These are phyloP conservation scores for Nannospalax galili DNA, from an alignment of 2,113 vertebrate species.

Conservation along the genomic window DNA sequence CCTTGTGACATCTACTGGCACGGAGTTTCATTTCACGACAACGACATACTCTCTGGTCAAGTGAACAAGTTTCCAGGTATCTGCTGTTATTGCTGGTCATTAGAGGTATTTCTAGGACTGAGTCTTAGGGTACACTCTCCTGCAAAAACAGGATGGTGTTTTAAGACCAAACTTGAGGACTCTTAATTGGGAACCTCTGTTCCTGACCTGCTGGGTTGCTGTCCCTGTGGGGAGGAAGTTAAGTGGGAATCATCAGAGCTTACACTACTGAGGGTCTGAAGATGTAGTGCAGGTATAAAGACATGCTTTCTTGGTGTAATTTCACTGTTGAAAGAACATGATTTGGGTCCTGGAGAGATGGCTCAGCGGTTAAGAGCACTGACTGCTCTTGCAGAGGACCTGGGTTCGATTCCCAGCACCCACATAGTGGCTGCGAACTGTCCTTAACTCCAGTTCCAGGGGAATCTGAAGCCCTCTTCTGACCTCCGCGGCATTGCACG, in stretches of 20 bases:
- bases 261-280: background rate
- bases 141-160: background rate
- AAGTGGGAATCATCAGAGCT: background rate
- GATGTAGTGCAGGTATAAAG: background rate
- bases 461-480: too few species aligned
- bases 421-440: too few species aligned
- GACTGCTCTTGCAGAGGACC: too few species aligned
- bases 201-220: accelerated
- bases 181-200: background rate
- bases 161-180: background rate
- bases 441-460: too few species aligned
- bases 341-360: too few species aligned
- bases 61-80: conserved; percentile 99
- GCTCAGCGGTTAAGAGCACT: too few species aligned
- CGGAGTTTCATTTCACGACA: conserved; percentile 96
- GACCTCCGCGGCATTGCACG: too few species aligned
- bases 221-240: background rate
- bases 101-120: background rate
- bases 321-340: too few species aligned
- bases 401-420: too few species aligned
- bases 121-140: background rate
- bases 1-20: conserved; percentile 99
- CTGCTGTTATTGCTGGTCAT: background rate
- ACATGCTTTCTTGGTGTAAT: background rate
- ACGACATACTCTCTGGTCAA: conserved; percentile 94